Conservation (phyloP, 2,888 invertebrate species). For the Cosmorhoe ocellata region DNA sequence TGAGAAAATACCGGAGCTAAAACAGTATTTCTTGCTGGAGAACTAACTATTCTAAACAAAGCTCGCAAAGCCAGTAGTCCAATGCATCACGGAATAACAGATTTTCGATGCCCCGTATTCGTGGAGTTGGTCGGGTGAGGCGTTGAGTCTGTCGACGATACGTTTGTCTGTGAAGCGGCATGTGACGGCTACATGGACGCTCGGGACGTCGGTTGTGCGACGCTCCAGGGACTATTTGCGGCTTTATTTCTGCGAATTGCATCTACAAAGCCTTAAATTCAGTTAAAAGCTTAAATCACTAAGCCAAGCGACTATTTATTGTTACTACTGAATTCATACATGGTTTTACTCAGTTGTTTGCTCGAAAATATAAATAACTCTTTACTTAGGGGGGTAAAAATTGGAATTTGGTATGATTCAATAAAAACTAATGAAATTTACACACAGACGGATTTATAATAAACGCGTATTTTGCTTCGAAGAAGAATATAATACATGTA, state of each 20-base stretch:
- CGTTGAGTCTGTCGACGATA: slow-evolving; percentile 32
- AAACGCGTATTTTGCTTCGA: neutral
- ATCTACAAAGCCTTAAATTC: slow-evolving; percentile 18
- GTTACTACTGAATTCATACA: neutral
- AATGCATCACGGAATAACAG: slow-evolving; percentile 22
- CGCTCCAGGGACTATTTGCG: slow-evolving; percentile 19
- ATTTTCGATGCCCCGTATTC: slow-evolving; percentile 6
- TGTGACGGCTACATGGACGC: slow-evolving; percentile 23
- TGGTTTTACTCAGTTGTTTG: too few species aligned
- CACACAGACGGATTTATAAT: too few species aligned
- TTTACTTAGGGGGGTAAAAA: neutral
- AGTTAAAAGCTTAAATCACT: slow-evolving; percentile 11
- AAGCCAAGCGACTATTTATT: slow-evolving; percentile 2
- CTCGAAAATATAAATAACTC: too few species aligned
- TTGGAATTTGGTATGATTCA: neutral
- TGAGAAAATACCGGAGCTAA: neutral
- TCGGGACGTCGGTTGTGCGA: slow-evolving; percentile 10
- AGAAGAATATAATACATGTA: neutral
- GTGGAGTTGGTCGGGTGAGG: neutral
- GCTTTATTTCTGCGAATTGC: slow-evolving; percentile 15
- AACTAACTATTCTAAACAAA: slow-evolving; percentile 6
- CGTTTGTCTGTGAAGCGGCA: slow-evolving; percentile 25
- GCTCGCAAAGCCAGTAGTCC: slow-evolving; percentile 9
- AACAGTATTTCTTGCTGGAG: neutral
- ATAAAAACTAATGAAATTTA: too few species aligned